phyloP scores from a whole-genome alignment of 1,140 invertebrate genomes.

The Scaptomyza montana region DNA sequence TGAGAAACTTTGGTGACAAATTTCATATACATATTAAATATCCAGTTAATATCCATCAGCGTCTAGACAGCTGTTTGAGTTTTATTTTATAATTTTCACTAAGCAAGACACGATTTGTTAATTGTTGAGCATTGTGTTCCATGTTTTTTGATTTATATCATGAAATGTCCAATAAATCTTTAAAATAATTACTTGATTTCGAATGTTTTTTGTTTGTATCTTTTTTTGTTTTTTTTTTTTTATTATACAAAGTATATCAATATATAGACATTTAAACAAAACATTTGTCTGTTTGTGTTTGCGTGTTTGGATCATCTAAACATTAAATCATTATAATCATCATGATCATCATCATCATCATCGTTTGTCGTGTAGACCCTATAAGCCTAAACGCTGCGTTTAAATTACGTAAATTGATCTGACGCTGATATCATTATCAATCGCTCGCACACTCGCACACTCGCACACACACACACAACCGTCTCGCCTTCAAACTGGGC shows the following conservation, averaged over 20 bases:
- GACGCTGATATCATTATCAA: constrained; percentile 59
- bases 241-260: no score
- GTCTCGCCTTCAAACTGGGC: constrained; percentile 6
- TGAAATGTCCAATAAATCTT: not conserved
- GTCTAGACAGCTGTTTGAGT: not conserved
- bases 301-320: constrained; percentile 23
- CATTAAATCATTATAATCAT: constrained; percentile 43
- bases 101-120: not conserved
- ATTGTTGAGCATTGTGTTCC: not conserved
- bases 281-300: not conserved
- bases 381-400: constrained; percentile 58
- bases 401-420: constrained; percentile 75
- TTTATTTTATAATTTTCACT: not conserved
- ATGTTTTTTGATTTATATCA: not conserved
- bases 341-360: constrained; percentile 1
- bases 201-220: not conserved
- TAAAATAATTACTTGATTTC: not conserved
- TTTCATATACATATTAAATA: constrained; percentile 8
- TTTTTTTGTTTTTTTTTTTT: no score
- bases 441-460: not conserved
- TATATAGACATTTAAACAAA: no score
- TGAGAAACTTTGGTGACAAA: constrained; percentile 10
- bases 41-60: not conserved
- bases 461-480: not conserved
- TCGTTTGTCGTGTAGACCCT: not conserved